Evolutionary conservation across 2,888 invertebrate species (phyloP).

Genomic region (Drosophila antonietae): DNA sequence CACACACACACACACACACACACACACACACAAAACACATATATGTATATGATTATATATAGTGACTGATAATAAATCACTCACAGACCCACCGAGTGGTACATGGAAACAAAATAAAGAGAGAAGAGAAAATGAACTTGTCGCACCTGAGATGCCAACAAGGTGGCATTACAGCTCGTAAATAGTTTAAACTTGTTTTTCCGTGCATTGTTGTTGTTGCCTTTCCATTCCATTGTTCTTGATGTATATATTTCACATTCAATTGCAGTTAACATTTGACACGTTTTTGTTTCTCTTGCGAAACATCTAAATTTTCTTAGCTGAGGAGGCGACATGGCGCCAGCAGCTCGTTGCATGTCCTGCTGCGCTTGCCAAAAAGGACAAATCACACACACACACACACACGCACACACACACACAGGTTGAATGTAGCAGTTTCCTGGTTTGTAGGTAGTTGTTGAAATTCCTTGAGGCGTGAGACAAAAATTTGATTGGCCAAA

Average conservation of each 20-base stretch:
- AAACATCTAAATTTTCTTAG: slow-evolving; percentile 25
- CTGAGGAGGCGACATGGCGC: slow-evolving; percentile 69
- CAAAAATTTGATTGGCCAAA: slow-evolving; percentile 30
- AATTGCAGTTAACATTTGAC: slow-evolving; percentile 32
- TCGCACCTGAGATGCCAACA: slow-evolving; percentile 43
- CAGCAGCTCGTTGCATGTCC: slow-evolving; percentile 52
- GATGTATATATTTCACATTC: slow-evolving; percentile 26
- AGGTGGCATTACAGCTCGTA: slow-evolving; percentile 60
- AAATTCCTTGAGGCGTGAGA: slow-evolving; percentile 36
- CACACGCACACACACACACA: slow-evolving; percentile 1
- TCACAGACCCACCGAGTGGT: slow-evolving; percentile 51
- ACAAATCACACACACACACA: slow-evolving; percentile 3
- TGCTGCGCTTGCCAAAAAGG: slow-evolving; percentile 72
- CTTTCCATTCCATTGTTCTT: slow-evolving; percentile 37
- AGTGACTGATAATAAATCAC: slow-evolving; percentile 59
- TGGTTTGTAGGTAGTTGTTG: slow-evolving; percentile 3
- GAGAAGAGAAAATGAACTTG: slow-evolving; percentile 62
- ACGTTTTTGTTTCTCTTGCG: slow-evolving; percentile 35
- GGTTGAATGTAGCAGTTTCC: slow-evolving; percentile 1
- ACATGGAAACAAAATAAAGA: slow-evolving; percentile 37
- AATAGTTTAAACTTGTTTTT: slow-evolving; percentile 56
- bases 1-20: not conserved
- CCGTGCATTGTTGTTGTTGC: slow-evolving; percentile 20
- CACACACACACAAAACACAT: not conserved
- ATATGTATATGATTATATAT: not conserved